Base-by-base conservation (phyloP, 23 tunicate genomes). In the Phallusia fumigata region DNA sequence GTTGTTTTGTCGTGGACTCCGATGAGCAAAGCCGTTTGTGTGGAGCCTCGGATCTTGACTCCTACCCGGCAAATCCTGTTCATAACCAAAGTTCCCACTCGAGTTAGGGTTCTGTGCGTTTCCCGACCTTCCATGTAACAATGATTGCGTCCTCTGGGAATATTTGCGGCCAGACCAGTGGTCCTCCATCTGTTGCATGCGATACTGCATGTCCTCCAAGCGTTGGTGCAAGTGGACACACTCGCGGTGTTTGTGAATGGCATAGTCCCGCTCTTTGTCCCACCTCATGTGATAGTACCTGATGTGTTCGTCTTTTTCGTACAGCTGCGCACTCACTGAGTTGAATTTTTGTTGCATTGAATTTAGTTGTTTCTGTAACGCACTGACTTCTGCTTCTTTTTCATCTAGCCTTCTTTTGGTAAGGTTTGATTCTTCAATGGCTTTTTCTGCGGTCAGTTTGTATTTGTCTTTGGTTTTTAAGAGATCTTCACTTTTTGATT, bases 401-500 rank as follows among this genome's bases (percentile, higher is more conserved):
- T 77, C 47, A 0, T 77, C 18, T 26, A 36, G 19, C 0, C 28
- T 8, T 0, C 47, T 44, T 36, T 36, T 77, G 52, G 80, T 30
- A 1, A 35, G 49, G 22, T 26, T 44, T 16, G 31, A 44, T 34
- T 34, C 47, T 3, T 77, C 47, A 44, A 18, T 44, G 11, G 83
- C 73, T 3, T 10, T 26, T 35, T 52, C 24, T 16, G 83, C 31
- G 52, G 6, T 35, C 24, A 77, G 52, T 77, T 77, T 77, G 53
- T 40, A 22, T 44, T 79, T 32, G 36, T 78, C 47, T 78, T 31
- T 74, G 33, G 75, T 80, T 34, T 12, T 11, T 12, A 30, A 21
- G 0, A 76, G 11, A 19, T 53, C 24, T 21, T 53, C 65, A 32
- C 74, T 31, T 53, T 84, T 53, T 18, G 33, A 34, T 89, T 89